Conservation (phyloP, 1,140 invertebrate species). For the Latrodectus geometricus region DNA sequence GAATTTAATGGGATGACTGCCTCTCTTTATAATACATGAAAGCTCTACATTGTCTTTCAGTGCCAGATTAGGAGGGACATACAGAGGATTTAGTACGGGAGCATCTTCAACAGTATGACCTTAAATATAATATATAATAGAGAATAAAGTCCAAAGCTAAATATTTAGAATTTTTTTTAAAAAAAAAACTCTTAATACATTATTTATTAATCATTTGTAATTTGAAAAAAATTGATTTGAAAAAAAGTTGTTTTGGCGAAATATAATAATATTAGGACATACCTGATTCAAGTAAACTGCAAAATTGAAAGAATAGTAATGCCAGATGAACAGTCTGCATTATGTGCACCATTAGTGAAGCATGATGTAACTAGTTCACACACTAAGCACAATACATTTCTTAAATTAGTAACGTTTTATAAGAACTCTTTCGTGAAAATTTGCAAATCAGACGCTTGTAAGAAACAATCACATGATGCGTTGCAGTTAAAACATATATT, state of each 20-base stretch:
- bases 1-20: slow-evolving; percentile 33
- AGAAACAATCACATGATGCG: too few species aligned
- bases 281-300: too few species aligned
- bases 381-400: too few species aligned
- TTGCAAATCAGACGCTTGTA: background rate
- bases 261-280: background rate
- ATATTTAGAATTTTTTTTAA: background rate
- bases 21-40: slow-evolving; percentile 32
- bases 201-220: too few species aligned
- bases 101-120: background rate
- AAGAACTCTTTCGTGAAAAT: background rate
- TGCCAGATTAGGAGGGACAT: slow-evolving; percentile 19
- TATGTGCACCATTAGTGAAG: too few species aligned
- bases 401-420: too few species aligned
- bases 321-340: background rate
- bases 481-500: background rate
- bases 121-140: background rate
- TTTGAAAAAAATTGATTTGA: too few species aligned
- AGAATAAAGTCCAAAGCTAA: background rate
- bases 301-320: background rate
- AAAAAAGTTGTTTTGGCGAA: too few species aligned
- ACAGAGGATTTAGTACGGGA: slow-evolving; percentile 22
- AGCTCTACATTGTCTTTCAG: slow-evolving; percentile 3
- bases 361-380: too few species aligned
- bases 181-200: too few species aligned